phyloP scores from a whole-genome alignment of 1,140 invertebrate genomes.

The Phymorhynchus buccinoides region DNA sequence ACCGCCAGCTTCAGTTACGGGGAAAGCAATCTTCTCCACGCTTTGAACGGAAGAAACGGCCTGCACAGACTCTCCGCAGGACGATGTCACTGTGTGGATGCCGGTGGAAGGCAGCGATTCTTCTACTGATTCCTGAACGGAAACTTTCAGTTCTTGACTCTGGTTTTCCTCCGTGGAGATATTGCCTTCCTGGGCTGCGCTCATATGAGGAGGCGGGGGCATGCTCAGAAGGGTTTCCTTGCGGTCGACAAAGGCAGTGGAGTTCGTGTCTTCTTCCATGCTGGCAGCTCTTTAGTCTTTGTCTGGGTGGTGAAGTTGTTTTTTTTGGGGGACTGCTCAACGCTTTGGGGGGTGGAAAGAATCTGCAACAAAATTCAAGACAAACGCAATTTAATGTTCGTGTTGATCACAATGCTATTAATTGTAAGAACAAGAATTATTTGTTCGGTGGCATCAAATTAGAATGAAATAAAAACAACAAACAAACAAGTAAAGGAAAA shows the following conservation, averaged over 20 bases:
- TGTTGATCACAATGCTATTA: background rate
- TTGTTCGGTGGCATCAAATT: no score
- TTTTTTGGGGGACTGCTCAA: background rate
- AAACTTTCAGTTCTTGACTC: background rate
- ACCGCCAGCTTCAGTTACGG: background rate
- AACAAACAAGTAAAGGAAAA: no score
- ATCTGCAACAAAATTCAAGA: background rate
- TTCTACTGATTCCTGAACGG: background rate
- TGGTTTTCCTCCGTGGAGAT: background rate
- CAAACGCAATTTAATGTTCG: background rate
- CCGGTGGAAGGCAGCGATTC: background rate
- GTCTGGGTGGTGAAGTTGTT: background rate
- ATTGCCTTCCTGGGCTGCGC: background rate
- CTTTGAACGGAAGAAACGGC: no score
- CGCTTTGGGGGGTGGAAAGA: background rate
- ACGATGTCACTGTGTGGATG: background rate
- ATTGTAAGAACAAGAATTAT: no score
- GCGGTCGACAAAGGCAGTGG: slow-evolving; percentile 20
- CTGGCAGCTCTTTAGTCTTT: background rate
- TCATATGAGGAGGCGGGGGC: background rate
- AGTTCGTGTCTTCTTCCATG: background rate
- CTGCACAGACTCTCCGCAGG: background rate
- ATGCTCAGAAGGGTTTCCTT: background rate
- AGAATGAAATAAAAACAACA: no score
- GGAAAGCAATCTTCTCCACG: background rate